phyloP scores from a whole-genome alignment of 2,797 vertebrate genomes.

The Diceros bicornis region DNA sequence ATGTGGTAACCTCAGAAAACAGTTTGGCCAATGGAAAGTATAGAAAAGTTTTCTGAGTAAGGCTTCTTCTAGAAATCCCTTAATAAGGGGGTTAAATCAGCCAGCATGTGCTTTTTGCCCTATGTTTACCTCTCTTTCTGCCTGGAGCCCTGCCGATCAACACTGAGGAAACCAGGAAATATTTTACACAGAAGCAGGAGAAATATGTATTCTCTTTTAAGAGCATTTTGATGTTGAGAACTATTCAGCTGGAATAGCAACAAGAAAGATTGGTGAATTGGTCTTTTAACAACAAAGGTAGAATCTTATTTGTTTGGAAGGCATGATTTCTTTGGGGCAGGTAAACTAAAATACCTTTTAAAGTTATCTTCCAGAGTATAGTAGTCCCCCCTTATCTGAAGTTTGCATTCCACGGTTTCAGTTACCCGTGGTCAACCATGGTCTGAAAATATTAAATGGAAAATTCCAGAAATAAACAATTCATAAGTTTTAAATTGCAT shows the following conservation, averaged over 20 bases:
- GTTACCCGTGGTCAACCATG: too few relatives aligned
- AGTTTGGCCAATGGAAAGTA: neutral
- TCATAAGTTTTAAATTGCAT: too few relatives aligned
- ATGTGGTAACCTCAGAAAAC: neutral
- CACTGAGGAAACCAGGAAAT: neutral
- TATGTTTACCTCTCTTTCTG: neutral
- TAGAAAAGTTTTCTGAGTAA: neutral
- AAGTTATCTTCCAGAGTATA: neutral
- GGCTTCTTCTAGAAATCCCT: neutral
- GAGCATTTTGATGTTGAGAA: neutral
- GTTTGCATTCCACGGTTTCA: too few relatives aligned
- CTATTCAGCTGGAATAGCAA: neutral
- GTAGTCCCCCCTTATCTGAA: too few relatives aligned
- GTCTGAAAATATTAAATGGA: too few relatives aligned
- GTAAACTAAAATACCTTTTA: neutral
- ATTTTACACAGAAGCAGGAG: neutral
- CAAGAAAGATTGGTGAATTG: neutral
- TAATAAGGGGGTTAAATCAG: neutral
- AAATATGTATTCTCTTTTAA: neutral
- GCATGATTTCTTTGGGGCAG: neutral
- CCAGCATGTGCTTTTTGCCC: neutral
- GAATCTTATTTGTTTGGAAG: conserved; percentile 22
- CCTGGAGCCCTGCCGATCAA: neutral
- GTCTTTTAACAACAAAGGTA: neutral
- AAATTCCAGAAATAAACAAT: too few relatives aligned